Percentiles rank a stretch among this genome's conserved stretches.
phyloP scores from a whole-genome alignment of 2,888 invertebrate species.

The Scaptomyza polygonia region DNA sequence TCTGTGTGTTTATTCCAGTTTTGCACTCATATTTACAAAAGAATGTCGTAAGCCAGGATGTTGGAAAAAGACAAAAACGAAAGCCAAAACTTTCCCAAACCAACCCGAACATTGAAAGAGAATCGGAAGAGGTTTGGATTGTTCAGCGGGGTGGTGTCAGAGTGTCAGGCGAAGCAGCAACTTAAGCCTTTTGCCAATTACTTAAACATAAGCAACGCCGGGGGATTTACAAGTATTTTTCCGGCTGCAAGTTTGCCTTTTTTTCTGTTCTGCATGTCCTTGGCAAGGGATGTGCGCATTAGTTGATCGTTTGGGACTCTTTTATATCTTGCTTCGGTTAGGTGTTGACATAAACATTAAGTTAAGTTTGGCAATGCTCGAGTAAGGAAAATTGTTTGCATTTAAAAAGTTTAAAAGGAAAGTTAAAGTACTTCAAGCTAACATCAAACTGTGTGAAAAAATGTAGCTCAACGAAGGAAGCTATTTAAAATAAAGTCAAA shows the following conservation, averaged over 20 bases:
- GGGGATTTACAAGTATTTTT: conserved; percentile 72
- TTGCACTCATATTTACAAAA: conserved; percentile 32
- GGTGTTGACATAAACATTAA: conserved; percentile 51
- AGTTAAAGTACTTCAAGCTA: conserved; percentile 1
- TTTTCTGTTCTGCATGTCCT: conserved; percentile 9
- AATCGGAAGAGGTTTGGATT: conserved; percentile 40
- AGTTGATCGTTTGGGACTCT: conserved; percentile 50
- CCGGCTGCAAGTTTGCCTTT: conserved; percentile 28
- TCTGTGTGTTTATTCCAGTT: conserved; percentile 19
- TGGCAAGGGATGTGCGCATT: conserved; percentile 33
- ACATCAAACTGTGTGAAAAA: conserved; percentile 1
- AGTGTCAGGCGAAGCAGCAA: conserved; percentile 33
- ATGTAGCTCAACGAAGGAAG: not conserved
- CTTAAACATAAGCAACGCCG: conserved; percentile 73
- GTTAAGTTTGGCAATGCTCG: conserved; percentile 26
- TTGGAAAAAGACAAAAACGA: conserved; percentile 21
- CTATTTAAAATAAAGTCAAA: conserved; percentile 1
- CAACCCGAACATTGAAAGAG: conserved; percentile 14
- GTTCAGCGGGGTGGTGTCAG: conserved; percentile 1
- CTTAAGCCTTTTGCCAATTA: conserved; percentile 75
- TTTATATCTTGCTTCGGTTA: conserved; percentile 7
- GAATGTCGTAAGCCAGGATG: conserved; percentile 21
- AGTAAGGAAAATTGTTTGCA: conserved; percentile 31
- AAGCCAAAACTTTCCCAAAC: conserved; percentile 35
- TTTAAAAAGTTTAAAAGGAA: conserved; percentile 16